A percentile compares a stretch with the other conserved stretches of the same genome.
Conservation (phyloP, 2,113 vertebrate species). For the Clarias macrocephalus region DNA sequence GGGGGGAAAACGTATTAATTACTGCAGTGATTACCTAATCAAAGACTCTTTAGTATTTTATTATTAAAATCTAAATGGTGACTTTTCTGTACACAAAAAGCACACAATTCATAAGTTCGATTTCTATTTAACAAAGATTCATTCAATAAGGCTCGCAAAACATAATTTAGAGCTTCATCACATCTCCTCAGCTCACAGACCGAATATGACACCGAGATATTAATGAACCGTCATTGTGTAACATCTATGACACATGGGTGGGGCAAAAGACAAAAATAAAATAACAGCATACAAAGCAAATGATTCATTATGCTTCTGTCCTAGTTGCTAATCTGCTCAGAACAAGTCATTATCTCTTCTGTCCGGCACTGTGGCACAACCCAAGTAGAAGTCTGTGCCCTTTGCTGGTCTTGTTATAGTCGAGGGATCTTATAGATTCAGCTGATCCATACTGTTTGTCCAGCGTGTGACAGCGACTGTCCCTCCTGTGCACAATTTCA, state of each 20-base stretch:
- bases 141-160: background rate
- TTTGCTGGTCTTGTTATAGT: slow-evolving; percentile 60
- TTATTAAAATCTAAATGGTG: too few species aligned
- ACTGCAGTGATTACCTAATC: too few species aligned
- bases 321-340: slow-evolving; percentile 51
- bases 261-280: slow-evolving; percentile 22
- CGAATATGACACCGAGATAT: slow-evolving; percentile 12
- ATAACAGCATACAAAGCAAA: slow-evolving; percentile 34
- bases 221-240: slow-evolving; percentile 28
- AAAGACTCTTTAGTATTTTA: too few species aligned
- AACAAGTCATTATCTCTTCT: slow-evolving; percentile 62
- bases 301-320: slow-evolving; percentile 46
- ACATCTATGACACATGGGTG: slow-evolving; percentile 30
- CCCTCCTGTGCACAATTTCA: slow-evolving; percentile 62
- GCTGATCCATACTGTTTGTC: slow-evolving; percentile 69
- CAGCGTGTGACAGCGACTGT: slow-evolving; percentile 61
- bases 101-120: background rate
- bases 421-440: slow-evolving; percentile 55
- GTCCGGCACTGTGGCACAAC: slow-evolving; percentile 39
- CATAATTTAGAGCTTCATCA: background rate
- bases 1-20: too few species aligned
- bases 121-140: background rate
- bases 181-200: background rate
- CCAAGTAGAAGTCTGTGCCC: slow-evolving; percentile 53
- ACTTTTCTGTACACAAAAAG: too few species aligned